Conservation (phyloP, 2,797 vertebrate species). For the Poecilia velifera region DNA sequence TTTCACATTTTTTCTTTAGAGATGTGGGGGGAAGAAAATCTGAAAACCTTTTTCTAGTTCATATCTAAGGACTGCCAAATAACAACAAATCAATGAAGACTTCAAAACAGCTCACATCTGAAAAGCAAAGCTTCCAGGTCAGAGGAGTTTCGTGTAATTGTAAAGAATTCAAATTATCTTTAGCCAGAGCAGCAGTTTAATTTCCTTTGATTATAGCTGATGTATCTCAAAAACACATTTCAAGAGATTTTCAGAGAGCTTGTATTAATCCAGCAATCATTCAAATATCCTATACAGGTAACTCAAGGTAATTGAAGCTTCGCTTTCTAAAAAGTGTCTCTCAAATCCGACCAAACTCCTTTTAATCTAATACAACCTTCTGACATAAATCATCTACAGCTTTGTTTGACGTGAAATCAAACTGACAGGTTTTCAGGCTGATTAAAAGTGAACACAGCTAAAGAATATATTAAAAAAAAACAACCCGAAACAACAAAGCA, state of each 20-base stretch:
- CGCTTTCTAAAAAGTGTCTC: slow-evolving; percentile 69
- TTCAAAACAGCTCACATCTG: slow-evolving; percentile 15
- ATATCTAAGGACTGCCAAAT: slow-evolving; percentile 38
- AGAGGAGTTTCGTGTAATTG: slow-evolving; percentile 36
- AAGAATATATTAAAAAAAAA: slow-evolving; percentile 27
- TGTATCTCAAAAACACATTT: slow-evolving; percentile 67
- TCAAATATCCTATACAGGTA: slow-evolving; percentile 69
- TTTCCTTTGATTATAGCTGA: slow-evolving; percentile 69
- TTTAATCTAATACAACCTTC: slow-evolving; percentile 61
- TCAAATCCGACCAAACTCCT: slow-evolving; percentile 56
- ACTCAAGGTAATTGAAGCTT: slow-evolving; percentile 72
- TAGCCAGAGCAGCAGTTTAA: slow-evolving; percentile 51
- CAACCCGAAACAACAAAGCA: slow-evolving; percentile 56
- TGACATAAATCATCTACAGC: slow-evolving; percentile 74
- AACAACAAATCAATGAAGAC: slow-evolving; percentile 31
- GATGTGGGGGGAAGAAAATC: slow-evolving; percentile 16
- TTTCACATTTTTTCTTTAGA: slow-evolving; percentile 28
- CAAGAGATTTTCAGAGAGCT: slow-evolving; percentile 57
- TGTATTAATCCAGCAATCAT: slow-evolving; percentile 70
- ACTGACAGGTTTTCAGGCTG: slow-evolving; percentile 72
- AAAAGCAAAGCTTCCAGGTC: slow-evolving; percentile 31
- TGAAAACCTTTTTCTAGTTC: slow-evolving; percentile 31
- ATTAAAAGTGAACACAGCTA: slow-evolving; percentile 76
- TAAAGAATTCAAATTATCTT: slow-evolving; percentile 57
- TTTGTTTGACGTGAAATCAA: slow-evolving; percentile 77